Evolutionary conservation across 2,113 vertebrate species (phyloP).

Genomic region (Cisticola juncidis): DNA sequence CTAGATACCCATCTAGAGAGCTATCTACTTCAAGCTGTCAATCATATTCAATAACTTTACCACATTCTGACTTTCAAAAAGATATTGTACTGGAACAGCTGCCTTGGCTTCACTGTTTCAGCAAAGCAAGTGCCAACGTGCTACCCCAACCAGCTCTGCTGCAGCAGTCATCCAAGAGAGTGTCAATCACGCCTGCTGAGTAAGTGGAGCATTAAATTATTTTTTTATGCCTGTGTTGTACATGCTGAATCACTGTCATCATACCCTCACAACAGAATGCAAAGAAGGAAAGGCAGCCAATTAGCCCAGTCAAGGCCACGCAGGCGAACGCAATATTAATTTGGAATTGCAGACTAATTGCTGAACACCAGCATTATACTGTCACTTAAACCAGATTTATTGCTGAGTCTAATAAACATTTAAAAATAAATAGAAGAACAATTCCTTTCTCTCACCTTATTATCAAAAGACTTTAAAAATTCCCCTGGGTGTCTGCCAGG

Average conservation of each 20-base stretch:
- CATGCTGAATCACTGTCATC: conserved; percentile 57
- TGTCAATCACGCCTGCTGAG: conserved; percentile 31
- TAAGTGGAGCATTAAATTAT: conserved; percentile 56
- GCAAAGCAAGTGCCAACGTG: neutral
- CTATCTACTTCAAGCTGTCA: conserved; percentile 3
- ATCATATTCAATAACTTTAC: neutral
- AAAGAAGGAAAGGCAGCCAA: conserved; percentile 9
- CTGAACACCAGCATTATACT: neutral
- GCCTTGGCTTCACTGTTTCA: neutral
- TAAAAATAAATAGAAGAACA: neutral
- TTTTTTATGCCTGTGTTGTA: conserved; percentile 37
- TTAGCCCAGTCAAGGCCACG: conserved; percentile 32
- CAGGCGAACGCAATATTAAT: neutral
- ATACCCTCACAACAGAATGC: conserved; percentile 9
- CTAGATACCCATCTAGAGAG: neutral
- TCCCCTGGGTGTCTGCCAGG: neutral
- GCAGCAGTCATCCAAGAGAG: conserved; percentile 1
- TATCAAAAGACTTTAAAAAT: neutral
- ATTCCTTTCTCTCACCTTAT: neutral
- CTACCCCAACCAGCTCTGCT: neutral
- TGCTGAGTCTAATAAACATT: neutral
- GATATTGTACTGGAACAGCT: conserved; percentile 4
- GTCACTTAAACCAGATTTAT: conserved; percentile 9
- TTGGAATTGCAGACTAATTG: conserved; percentile 33
- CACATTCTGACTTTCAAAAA: neutral